Evolutionary conservation across 2,113 vertebrate genomes (phyloP), one percentile per base, ranked within the genome.

Genomic region (Platysternon megacephalum): DNA sequence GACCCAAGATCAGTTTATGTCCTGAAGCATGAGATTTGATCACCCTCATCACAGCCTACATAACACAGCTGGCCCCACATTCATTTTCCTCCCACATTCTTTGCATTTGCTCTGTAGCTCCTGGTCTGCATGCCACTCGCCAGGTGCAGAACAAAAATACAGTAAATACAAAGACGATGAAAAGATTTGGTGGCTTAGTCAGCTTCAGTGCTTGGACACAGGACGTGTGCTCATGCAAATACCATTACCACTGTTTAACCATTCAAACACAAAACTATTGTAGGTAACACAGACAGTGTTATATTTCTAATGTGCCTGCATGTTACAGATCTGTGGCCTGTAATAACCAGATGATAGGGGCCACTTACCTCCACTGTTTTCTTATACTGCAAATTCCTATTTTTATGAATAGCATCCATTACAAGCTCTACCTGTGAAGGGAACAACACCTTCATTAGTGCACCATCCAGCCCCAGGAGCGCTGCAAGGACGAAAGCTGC

Each of bases 331-430:
- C 44, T 32, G 28, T 35, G 46, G 29, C 48, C 56, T 29, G 46
- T 32, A 39, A n/a, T 28, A 79, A 81, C 35, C 58, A 79, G 32
- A 61, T 42, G 93, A 88, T n/a, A 78, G 1, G 0, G 49, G 35
- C 84, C n/a, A 87, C 98, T 99, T 97, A 99, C 99, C 85, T 99
- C 99, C 98, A 99, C 98, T n/a, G 99, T 99, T 98, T 99, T 99
- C 98, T 99, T 99, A 96, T 98, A 99, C 76, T 99, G 99, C n/a
- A 98, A 56, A 21, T 95, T 98, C 96, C 97, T 99, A 95, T 99
- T 99, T 93, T 99, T 99, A 96, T 99, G 99, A 82, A 98, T 95
- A 0, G 88, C 97, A 44, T 99, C 99, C 99, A 99, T 99, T 22
- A 99, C 93, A 55, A 99, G 97, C 86, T 99, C 99, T 42, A 98